Conservation (phyloP, 2,888 invertebrate species). For the Anagyrus pseudococci region DNA sequence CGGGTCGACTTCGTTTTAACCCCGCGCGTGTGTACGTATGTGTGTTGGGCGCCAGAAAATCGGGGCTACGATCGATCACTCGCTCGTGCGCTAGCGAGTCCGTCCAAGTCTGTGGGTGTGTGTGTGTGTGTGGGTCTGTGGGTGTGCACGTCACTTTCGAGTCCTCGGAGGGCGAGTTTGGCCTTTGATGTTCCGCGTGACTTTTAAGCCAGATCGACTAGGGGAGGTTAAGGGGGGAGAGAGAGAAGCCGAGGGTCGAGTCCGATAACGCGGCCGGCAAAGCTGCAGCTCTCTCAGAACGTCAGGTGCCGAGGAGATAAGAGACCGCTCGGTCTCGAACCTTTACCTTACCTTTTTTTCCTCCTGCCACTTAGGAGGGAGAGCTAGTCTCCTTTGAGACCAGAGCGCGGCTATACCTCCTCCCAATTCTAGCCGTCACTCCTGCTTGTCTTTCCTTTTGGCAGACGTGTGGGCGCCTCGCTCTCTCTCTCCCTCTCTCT, state of each 20-base stretch:
- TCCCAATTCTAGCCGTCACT: slow-evolving; percentile 19
- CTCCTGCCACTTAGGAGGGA: slow-evolving; percentile 43
- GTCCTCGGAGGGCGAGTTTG: slow-evolving; percentile 14
- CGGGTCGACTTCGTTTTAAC: too few species aligned
- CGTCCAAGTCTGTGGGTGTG: not conserved
- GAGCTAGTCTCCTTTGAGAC: slow-evolving; percentile 42
- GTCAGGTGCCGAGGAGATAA: slow-evolving; percentile 12
- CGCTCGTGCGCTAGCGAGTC: not conserved
- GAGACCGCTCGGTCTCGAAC: slow-evolving; percentile 26
- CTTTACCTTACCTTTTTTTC: slow-evolving; percentile 41
- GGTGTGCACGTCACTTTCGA: too few species aligned
- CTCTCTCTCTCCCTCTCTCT: slow-evolving; percentile 17
- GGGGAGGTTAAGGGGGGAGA: too few species aligned
- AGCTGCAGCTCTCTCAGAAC: too few species aligned
- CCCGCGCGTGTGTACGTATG: too few species aligned
- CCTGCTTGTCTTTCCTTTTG: too few species aligned
- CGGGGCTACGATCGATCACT: slow-evolving; percentile 21
- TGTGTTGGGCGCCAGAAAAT: too few species aligned
- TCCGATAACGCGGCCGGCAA: slow-evolving; percentile 13
- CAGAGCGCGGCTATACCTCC: slow-evolving; percentile 2
- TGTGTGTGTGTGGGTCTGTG: too few species aligned
- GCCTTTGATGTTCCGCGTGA: slow-evolving; percentile 46
- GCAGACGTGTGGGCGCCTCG: not conserved
- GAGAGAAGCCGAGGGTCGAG: too few species aligned
- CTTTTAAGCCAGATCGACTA: slow-evolving; percentile 34